phyloP scores from a whole-genome alignment of 2,113 vertebrate species.

The Charadrius vociferus region DNA sequence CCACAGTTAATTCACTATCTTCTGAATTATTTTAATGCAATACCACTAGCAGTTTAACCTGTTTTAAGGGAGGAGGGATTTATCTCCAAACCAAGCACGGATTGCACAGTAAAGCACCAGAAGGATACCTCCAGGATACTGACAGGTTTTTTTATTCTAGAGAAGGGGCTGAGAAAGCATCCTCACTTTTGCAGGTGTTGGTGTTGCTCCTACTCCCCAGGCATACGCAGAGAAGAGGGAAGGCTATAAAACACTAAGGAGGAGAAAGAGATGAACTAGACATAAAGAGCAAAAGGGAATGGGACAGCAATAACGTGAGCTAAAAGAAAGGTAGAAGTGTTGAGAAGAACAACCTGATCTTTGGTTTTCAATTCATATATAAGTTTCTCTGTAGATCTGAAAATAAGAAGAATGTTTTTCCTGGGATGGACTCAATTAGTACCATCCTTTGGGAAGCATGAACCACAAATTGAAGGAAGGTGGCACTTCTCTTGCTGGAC shows the following conservation, averaged over 20 bases:
- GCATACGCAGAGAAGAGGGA: not conserved
- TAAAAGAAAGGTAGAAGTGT: not conserved
- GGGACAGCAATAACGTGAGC: accelerated
- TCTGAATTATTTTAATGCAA: not conserved
- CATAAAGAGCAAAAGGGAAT: not conserved
- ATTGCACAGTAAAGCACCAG: not conserved
- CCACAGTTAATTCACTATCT: not conserved
- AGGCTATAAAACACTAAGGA: not conserved
- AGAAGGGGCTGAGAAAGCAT: not conserved
- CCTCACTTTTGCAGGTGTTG: not conserved
- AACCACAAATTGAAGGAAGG: not conserved
- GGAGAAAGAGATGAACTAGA: not conserved
- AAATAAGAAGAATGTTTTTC: not conserved
- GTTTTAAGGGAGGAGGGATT: not conserved
- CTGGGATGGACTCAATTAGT: not conserved
- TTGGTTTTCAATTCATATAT: not conserved
- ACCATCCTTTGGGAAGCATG: not conserved
- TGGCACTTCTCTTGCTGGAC: not conserved
- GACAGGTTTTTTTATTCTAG: not conserved
- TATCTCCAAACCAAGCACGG: not conserved
- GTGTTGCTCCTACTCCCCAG: not conserved
- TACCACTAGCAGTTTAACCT: not conserved
- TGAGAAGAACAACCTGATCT: not conserved
- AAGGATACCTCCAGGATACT: not conserved
- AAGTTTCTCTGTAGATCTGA: not conserved